Evolutionary conservation across 2,113 vertebrate genomes (phyloP).

Genomic region (Carlito syrichta): DNA sequence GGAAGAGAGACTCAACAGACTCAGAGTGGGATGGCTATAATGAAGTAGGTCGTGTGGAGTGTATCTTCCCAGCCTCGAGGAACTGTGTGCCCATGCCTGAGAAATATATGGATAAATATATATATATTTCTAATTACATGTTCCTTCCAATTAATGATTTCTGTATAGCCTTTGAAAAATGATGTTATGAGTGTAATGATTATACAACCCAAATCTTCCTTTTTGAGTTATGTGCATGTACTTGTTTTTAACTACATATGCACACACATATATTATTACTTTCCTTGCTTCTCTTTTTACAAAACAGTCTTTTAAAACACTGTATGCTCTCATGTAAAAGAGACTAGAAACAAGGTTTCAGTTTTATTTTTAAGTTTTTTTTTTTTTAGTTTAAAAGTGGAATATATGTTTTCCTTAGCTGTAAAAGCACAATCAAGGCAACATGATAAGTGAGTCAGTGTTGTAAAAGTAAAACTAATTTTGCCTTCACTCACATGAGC

Average conservation of each 20-base stretch:
- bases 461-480: constrained; percentile 98
- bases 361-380: constrained; percentile 54
- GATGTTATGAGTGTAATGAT: neutral
- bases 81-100: rapidly evolving
- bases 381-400: constrained; percentile 80
- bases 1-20: neutral
- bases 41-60: neutral
- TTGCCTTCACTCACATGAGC: constrained; percentile 97
- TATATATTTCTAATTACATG: neutral
- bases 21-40: rapidly evolving
- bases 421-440: constrained; percentile 88
- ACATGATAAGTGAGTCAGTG: constrained; percentile 92
- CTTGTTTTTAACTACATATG: constrained; percentile 17
- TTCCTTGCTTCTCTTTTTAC: constrained; percentile 45
- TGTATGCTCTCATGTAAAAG: constrained; percentile 38
- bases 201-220: neutral
- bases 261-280: neutral
- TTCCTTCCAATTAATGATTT: constrained; percentile 45
- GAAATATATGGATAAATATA: neutral
- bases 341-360: constrained; percentile 56
- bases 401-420: constrained; percentile 87
- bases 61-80: too few species aligned
- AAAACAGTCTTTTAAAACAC: neutral
- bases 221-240: neutral
- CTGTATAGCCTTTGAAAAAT: constrained; percentile 31